Evolutionary conservation across 2,113 vertebrate species (phyloP).

Genomic region (Myrmecobius fasciatus): DNA sequence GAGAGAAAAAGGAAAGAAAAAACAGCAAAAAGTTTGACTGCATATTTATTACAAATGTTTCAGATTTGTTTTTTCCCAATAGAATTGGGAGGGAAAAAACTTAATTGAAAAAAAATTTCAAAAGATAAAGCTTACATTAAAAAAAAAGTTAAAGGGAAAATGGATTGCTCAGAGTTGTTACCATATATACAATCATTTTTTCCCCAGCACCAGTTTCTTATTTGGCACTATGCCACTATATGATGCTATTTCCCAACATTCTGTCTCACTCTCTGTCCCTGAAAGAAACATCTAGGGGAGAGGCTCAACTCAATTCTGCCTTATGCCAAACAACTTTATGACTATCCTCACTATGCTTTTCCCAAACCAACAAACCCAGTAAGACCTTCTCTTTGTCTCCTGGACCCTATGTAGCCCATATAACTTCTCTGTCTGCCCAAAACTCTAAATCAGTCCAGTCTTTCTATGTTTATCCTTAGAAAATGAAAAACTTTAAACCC

Average conservation of each 20-base stretch:
- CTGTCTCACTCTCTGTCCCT: neutral
- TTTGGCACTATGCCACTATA: neutral
- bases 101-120: neutral
- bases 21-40: neutral
- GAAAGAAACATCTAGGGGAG: neutral
- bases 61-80: neutral
- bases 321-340: neutral
- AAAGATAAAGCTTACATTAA: neutral
- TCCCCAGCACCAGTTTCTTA: neutral
- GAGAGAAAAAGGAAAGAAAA: neutral
- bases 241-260: neutral
- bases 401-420: neutral
- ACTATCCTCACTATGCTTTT: neutral
- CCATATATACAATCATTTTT: neutral
- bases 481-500: slow-evolving; percentile 55
- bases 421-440: neutral
- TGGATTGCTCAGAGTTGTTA: neutral
- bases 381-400: neutral
- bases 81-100: neutral
- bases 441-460: neutral
- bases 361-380: neutral
- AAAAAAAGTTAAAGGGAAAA: neutral
- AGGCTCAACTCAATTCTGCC: neutral
- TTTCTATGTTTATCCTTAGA: neutral
- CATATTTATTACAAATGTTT: neutral